phyloP scores from a whole-genome alignment of 2,797 vertebrate species.

The Eidolon dupreanum region DNA sequence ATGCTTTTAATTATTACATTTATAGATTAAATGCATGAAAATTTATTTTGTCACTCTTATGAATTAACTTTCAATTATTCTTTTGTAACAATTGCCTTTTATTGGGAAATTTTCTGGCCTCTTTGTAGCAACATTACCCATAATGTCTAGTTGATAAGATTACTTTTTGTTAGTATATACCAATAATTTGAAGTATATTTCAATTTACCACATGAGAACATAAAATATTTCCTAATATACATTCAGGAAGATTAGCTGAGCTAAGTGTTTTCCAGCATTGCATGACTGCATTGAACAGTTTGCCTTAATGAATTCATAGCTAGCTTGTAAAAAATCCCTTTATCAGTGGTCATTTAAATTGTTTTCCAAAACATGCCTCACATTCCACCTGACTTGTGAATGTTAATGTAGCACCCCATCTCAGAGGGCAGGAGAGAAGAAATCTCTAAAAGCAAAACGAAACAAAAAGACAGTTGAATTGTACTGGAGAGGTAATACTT shows the following conservation, averaged over 20 bases:
- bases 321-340: constrained; percentile 4
- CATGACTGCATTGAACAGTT: neutral
- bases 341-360: constrained; percentile 19
- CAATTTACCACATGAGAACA: neutral
- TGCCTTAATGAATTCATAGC: constrained; percentile 7
- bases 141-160: neutral
- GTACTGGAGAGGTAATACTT: neutral
- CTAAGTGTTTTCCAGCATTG: neutral
- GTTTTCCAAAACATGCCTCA: constrained; percentile 15
- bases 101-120: constrained; percentile 30
- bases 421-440: constrained; percentile 47
- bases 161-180: constrained; percentile 13
- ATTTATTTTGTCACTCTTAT: constrained; percentile 41
- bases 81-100: constrained; percentile 49
- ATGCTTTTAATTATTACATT: constrained; percentile 35
- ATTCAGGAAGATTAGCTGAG: neutral
- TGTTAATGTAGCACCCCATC: neutral
- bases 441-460: constrained; percentile 17
- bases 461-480: constrained; percentile 1
- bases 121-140: neutral
- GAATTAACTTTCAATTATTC: constrained; percentile 51
- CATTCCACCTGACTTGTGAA: neutral
- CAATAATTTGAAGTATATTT: neutral
- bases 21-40: constrained; percentile 25
- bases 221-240: neutral